Evolutionary conservation across 2,113 vertebrate genomes (phyloP).

Genomic region (Otis tarda): DNA sequence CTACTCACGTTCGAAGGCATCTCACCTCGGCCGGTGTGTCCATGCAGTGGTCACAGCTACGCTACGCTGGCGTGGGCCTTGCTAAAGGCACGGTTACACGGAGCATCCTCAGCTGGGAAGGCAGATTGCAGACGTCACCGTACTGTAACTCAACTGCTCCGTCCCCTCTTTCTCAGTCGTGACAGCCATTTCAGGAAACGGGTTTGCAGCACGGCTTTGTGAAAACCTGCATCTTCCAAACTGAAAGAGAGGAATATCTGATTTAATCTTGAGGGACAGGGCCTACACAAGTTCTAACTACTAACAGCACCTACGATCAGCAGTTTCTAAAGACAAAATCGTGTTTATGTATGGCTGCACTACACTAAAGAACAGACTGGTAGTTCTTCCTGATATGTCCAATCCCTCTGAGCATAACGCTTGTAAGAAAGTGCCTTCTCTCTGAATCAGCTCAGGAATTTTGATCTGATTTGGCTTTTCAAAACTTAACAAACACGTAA

Average conservation of each 20-base stretch:
- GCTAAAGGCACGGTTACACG: fast-evolving
- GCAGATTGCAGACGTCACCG: neutral
- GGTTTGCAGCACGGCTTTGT: neutral
- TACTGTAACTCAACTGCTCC: fast-evolving
- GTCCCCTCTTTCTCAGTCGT: neutral
- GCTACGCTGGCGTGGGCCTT: neutral
- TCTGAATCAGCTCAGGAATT: neutral
- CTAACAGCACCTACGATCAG: neutral
- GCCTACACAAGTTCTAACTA: neutral
- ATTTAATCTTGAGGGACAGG: neutral
- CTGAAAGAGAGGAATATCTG: neutral
- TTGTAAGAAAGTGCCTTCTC: neutral
- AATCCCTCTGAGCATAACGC: neutral
- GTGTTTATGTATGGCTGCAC: neutral
- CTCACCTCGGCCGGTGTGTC: neutral
- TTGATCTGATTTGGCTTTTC: neutral
- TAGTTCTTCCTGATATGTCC: neutral
- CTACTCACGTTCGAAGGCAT: neutral
- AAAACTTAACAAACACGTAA: neutral
- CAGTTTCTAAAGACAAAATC: neutral
- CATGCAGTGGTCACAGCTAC: neutral
- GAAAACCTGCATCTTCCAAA: neutral
- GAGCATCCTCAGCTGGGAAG: neutral
- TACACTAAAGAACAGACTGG: neutral
- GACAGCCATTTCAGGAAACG: neutral